Conservation (phyloP, 1,140 invertebrate genomes). For the Eriocheir sinensis region DNA sequence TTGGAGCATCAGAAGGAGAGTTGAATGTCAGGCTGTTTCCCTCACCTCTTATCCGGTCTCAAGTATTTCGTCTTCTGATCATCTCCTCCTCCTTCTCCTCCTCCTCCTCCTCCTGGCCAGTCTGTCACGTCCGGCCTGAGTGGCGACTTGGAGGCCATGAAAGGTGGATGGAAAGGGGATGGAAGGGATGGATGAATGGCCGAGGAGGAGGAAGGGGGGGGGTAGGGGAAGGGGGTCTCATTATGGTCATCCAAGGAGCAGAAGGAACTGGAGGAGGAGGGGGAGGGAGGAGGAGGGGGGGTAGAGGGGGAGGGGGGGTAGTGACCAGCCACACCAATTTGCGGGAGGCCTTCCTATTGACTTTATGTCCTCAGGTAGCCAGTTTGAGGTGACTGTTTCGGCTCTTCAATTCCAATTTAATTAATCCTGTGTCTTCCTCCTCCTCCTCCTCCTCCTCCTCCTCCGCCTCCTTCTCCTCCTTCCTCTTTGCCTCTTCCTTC, state of each 20-base stretch:
- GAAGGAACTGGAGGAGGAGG: background rate
- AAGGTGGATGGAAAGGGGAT: background rate
- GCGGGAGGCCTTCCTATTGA: constrained; percentile 61
- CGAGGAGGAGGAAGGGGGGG: background rate
- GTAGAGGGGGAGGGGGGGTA: constrained; percentile 31
- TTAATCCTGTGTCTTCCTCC: constrained; percentile 63
- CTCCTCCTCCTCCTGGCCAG: background rate
- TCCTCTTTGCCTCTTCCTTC: too few species aligned
- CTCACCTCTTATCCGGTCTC: background rate
- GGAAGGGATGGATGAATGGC: background rate
- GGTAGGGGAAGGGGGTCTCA: background rate
- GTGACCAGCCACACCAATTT: constrained; percentile 43
- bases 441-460: too few species aligned
- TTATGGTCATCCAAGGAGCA: background rate
- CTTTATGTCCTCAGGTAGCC: constrained; percentile 67
- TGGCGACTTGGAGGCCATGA: background rate
- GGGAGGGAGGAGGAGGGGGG: background rate
- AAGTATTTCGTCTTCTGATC: constrained; percentile 16
- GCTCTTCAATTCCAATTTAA: constrained; percentile 71
- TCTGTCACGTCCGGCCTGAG: background rate
- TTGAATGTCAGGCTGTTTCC: constrained; percentile 4
- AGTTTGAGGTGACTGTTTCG: constrained; percentile 68
- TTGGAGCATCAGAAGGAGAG: background rate
- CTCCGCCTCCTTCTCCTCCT: background rate
- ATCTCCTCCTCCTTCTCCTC: background rate